Base-by-base conservation (phyloP, 2,888 invertebrate species). In the Plemyria rubiginata region DNA sequence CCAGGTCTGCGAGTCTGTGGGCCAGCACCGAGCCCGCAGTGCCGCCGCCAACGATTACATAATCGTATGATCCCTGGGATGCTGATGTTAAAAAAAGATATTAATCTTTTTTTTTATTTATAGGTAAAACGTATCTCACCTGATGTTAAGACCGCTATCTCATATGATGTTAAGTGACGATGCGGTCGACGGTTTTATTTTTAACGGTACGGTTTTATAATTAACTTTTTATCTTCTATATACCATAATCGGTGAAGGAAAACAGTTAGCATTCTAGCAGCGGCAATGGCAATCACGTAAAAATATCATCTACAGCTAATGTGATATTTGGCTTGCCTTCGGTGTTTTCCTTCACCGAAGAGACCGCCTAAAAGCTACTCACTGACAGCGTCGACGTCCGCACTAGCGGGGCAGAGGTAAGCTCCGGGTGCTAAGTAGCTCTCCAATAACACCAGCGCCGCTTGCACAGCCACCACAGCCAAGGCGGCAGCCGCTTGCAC, bases 41-140 rank as follows among this genome's bases (percentile, higher is more conserved):
- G 0, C 80, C 80, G 0, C 64, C 71, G 0, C 79, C 80, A 12
- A 78, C 72, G 1, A 79, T 62, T 5, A 79, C 64, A 49, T 68
- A 75, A 65, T 80, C 77, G 46, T 60, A 77, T 3, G 56, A 15
- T n/a, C 48, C 38, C n/a, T 36, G 32, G 0, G 54, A 56, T 7
- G 46, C 70, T 67, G 55, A 43, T 43, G 8, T 43, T 15, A 15
- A 1, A 41, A 41, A 41, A n/a, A n/a, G n/a, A n/a, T n/a, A n/a
- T n/a, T n/a, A n/a, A n/a, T n/a, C n/a, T n/a, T n/a, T n/a, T n/a
- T n/a, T n/a, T n/a, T n/a, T n/a, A n/a, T n/a, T n/a, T n/a, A n/a
- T n/a, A n/a, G n/a, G n/a, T n/a, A n/a, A n/a, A n/a, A n/a, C n/a
- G n/a, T n/a, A n/a, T n/a, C n/a, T n/a, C n/a, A n/a, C n/a, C n/a